Base-by-base conservation (phyloP, 2,113 vertebrate genomes). In the Eolophus roseicapilla region DNA sequence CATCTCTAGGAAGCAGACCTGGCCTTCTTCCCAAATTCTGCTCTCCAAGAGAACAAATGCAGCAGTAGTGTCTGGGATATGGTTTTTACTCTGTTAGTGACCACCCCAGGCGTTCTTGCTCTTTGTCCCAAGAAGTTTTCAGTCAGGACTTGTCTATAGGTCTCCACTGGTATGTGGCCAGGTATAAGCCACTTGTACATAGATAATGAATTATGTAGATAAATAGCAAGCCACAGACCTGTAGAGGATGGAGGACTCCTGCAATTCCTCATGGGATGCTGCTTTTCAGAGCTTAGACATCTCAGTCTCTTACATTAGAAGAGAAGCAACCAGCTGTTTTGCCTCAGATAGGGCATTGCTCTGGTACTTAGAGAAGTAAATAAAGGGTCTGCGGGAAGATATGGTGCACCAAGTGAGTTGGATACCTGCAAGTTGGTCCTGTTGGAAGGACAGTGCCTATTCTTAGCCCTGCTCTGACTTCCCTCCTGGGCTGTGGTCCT, bases 41-140 rank as follows among this genome's bases (percentile, higher is more conserved):
- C 52, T 76, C 5, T 23, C 17, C 4, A 31, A 55, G 44, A 41
- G 8, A 0, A 0, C 47, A 46, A 2, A 28, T n/a, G 17, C 39
- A 74, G 14, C 55, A 53, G 28, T 13, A n/a, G 7, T 10, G 9
- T 6, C 53, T 41, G n/a, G 6, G 24, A 1, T 4, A 0, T 4
- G 8, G 21, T 57, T 69, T 52, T 63, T 70, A 9, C 33, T 65
- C 25, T 46, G 20, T 7, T 39, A 60, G 29, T 0, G 5, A n/a
- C 31, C 57, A 23, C 17, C 11, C 43, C 41, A 37, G 49, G 6
- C 37, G 7, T 0, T 1, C 13, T 25, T 31, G 23, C 10, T 9
- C 7, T 80, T 53, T 65, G 49, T 46, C 24, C 53, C 28, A 23
- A 43, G 9, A 37, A 55, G 13, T 33, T 85, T 85, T 73, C 44